Evolutionary conservation across 2,888 invertebrate genomes (phyloP).

Genomic region (Drosophila mercatorum): DNA sequence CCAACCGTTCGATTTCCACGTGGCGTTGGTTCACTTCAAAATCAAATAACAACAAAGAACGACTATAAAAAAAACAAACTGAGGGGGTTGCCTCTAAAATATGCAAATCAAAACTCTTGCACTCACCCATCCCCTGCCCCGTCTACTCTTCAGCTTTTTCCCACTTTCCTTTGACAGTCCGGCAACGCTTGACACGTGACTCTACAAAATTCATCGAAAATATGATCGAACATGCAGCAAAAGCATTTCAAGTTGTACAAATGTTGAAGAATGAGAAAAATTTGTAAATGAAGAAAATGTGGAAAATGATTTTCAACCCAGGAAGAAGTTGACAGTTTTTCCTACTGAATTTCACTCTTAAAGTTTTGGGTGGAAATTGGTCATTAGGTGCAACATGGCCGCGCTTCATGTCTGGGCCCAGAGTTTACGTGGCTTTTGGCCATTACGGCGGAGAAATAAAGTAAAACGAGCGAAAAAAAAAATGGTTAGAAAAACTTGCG

Average conservation of each 20-base stretch:
- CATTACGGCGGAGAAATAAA: constrained; percentile 52
- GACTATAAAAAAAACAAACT: constrained; percentile 6
- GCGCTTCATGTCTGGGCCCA: constrained; percentile 33
- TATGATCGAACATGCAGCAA: constrained; percentile 39
- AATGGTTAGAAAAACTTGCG: constrained; percentile 71
- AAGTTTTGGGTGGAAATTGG: constrained; percentile 71
- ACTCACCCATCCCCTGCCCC: neutral
- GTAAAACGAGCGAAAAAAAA: constrained; percentile 32
- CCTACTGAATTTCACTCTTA: constrained; percentile 26
- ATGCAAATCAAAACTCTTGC: constrained; percentile 52
- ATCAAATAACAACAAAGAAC: constrained; percentile 23
- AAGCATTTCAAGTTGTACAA: constrained; percentile 4
- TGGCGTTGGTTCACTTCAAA: constrained; percentile 39
- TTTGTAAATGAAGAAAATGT: constrained; percentile 7
- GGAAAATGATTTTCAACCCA: constrained; percentile 16
- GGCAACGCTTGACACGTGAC: constrained; percentile 58
- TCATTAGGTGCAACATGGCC: constrained; percentile 70
- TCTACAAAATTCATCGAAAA: constrained; percentile 47
- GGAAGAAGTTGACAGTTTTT: constrained; percentile 29
- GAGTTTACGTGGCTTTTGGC: constrained; percentile 67
- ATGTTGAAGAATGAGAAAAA: too few relatives aligned
- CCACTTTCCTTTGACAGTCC: constrained; percentile 4
- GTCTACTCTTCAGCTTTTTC: neutral
- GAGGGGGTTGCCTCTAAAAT: constrained; percentile 28
- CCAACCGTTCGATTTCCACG: constrained; percentile 22